Evolutionary conservation across 2,113 vertebrate genomes (phyloP).

Genomic region (Willisornis vidua): DNA sequence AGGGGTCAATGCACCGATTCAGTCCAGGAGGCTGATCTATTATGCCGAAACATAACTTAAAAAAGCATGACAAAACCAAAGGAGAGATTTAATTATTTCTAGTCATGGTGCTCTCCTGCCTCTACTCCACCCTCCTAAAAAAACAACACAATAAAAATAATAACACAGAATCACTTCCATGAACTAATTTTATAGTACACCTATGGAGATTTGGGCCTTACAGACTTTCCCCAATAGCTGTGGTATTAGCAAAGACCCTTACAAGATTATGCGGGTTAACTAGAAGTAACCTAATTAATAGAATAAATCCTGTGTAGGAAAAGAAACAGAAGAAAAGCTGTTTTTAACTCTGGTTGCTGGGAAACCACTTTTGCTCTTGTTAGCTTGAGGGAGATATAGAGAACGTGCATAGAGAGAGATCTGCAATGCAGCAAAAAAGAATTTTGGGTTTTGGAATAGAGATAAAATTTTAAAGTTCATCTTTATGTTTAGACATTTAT

Average conservation of each 20-base stretch:
- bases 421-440: constrained; percentile 66
- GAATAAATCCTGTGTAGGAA: constrained; percentile 70
- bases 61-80: neutral
- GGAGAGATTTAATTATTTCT: neutral
- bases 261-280: constrained; percentile 72
- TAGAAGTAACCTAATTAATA: constrained; percentile 79
- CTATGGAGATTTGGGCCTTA: constrained; percentile 27
- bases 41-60: neutral
- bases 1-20: neutral
- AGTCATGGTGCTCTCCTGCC: neutral
- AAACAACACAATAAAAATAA: neutral
- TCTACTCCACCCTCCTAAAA: neutral
- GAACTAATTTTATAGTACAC: neutral
- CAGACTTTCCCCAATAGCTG: constrained; percentile 54
- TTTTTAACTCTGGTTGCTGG: constrained; percentile 74
- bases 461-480: constrained; percentile 20
- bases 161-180: neutral
- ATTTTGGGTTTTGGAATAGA: constrained; percentile 44
- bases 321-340: constrained; percentile 74
- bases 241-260: constrained; percentile 64
- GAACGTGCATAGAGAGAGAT: constrained; percentile 51
- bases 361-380: constrained; percentile 71
- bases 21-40: neutral
- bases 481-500: neutral
- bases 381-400: constrained; percentile 69